Evolutionary conservation across 2,797 vertebrate species (phyloP).

Genomic region (Acanthiza pusilla): DNA sequence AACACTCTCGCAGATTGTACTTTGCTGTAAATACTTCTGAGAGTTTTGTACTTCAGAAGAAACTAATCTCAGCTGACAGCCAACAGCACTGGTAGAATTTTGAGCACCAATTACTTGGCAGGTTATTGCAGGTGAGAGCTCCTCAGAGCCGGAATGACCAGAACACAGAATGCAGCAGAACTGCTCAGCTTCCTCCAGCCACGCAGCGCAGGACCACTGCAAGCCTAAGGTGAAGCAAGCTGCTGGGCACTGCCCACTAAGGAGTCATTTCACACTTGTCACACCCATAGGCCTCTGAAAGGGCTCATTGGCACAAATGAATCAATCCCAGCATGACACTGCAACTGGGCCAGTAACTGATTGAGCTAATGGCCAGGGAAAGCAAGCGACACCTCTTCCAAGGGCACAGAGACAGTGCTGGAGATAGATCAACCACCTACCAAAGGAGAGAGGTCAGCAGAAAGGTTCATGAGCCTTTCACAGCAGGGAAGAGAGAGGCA

Average conservation of each 20-base stretch:
- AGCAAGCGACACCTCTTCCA: not conserved
- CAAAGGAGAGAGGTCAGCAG: not conserved
- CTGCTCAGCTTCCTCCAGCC: not conserved
- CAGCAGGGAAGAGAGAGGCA: not conserved
- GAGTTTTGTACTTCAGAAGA: not conserved
- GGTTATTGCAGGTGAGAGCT: not conserved
- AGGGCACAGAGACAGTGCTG: not conserved
- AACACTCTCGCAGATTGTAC: not conserved
- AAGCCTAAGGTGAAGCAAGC: not conserved
- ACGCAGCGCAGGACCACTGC: rapidly evolving
- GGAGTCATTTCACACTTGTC: not conserved
- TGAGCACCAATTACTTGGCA: not conserved
- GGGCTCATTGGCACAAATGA: not conserved
- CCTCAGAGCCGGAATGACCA: not conserved
- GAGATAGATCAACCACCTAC: not conserved
- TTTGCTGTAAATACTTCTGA: not conserved
- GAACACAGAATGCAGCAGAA: not conserved
- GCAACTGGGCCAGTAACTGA: not conserved
- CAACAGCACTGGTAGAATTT: not conserved
- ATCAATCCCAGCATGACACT: rapidly evolving
- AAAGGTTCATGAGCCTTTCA: not conserved
- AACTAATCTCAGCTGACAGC: not conserved
- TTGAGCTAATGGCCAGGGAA: not conserved
- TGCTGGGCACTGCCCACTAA: not conserved
- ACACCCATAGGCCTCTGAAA: rapidly evolving